phyloP scores from a whole-genome alignment of 2,888 invertebrate species.

The Apamea sordens region DNA sequence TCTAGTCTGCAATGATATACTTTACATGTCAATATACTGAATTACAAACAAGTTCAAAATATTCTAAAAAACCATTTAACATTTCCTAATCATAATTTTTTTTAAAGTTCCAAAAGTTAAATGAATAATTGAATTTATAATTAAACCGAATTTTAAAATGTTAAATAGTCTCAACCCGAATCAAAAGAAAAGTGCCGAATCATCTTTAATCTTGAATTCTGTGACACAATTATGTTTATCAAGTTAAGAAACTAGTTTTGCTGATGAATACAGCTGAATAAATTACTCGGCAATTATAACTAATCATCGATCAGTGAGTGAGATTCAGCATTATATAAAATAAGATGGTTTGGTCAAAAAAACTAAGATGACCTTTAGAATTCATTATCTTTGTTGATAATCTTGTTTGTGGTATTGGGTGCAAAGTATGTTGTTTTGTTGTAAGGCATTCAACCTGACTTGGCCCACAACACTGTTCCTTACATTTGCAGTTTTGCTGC shows the following conservation, averaged over 20 bases:
- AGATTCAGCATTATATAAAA: slow-evolving; percentile 1
- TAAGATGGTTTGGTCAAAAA: background rate
- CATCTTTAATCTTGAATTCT: slow-evolving; percentile 25
- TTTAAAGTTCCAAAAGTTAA: background rate
- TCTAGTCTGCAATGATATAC: background rate
- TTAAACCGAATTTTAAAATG: background rate
- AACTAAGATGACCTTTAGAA: background rate
- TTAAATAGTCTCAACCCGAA: background rate
- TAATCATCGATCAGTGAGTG: background rate
- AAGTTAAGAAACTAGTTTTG: slow-evolving; percentile 35
- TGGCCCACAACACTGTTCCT: background rate
- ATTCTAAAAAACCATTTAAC: background rate
- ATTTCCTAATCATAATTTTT: too few species aligned
- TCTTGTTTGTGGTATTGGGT: slow-evolving; percentile 4
- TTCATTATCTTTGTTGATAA: slow-evolving; percentile 20
- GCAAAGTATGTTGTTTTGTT: slow-evolving; percentile 9
- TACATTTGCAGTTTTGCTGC: background rate
- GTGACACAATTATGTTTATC: slow-evolving; percentile 29
- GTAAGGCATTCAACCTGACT: background rate
- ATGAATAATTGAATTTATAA: background rate
- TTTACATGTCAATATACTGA: background rate
- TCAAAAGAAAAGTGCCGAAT: slow-evolving; percentile 21
- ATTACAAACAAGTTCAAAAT: background rate
- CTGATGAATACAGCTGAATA: slow-evolving; percentile 24
- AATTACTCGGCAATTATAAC: slow-evolving; percentile 16